Conservation (phyloP, 2,797 vertebrate genomes). For the Ataeniobius toweri region DNA sequence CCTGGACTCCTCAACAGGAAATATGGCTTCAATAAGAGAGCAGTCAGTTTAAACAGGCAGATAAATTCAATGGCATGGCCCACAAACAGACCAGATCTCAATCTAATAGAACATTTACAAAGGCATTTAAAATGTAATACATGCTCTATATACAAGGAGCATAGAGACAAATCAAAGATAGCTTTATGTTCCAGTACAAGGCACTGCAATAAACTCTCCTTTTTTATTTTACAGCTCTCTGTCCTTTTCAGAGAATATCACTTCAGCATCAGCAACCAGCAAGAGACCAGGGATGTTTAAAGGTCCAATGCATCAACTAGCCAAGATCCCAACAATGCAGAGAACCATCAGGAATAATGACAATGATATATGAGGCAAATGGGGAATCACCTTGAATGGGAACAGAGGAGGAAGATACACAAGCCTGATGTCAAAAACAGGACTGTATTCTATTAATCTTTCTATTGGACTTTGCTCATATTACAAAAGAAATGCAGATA, state of each 20-base stretch:
- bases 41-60: too few species aligned
- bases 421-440: conserved; percentile 10
- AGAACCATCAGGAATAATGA: conserved; percentile 25
- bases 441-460: conserved; percentile 5
- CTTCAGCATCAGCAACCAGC: conserved; percentile 17
- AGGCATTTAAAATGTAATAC: neutral
- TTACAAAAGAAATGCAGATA: conserved; percentile 1
- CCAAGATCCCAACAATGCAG: conserved; percentile 35
- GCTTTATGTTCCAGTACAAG: conserved; percentile 2
- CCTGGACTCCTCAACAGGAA: neutral
- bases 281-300: conserved; percentile 34
- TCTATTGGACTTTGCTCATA: neutral
- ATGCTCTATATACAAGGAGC: neutral
- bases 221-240: conserved; percentile 5
- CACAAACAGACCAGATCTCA: neutral
- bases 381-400: conserved; percentile 15
- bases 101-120: neutral
- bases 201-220: neutral
- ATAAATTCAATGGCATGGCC: neutral
- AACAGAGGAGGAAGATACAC: neutral
- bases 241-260: conserved; percentile 23
- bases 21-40: too few species aligned
- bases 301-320: conserved; percentile 55
- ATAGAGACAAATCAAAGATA: neutral
- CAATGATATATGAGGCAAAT: conserved; percentile 28